These are phyloP conservation scores for Lacerta viridis DNA, from an alignment of 2,797 vertebrate genomes.

Conservation along the genomic window DNA sequence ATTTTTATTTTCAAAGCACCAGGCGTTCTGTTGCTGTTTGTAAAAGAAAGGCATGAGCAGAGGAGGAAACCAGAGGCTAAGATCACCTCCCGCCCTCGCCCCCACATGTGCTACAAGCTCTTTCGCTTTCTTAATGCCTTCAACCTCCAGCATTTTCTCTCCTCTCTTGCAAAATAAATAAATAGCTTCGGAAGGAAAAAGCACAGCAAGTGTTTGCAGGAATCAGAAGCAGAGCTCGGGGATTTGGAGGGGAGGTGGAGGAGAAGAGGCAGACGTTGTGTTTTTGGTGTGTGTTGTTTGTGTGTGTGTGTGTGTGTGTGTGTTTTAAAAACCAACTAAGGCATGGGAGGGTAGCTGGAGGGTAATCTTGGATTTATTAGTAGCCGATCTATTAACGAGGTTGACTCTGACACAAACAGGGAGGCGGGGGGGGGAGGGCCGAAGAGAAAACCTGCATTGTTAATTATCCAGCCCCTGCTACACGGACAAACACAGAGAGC, in stretches of 20 bases:
- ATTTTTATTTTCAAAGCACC: no score
- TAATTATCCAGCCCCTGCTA: background rate
- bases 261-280: no score
- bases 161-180: background rate
- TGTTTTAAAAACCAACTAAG: background rate
- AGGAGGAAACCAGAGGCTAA: background rate
- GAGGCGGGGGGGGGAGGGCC: no score
- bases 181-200: background rate
- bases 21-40: background rate
- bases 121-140: background rate
- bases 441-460: conserved; percentile 2
- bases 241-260: no score
- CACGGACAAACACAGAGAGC: background rate
- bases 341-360: background rate
- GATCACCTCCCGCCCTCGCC: background rate
- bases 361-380: conserved; percentile 11
- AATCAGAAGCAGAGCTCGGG: background rate
- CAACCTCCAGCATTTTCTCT: background rate
- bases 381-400: background rate
- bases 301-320: background rate
- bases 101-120: background rate
- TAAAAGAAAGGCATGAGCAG: background rate
- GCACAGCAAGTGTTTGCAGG: background rate
- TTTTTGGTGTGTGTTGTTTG: background rate
- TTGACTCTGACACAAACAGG: background rate